These are phyloP conservation scores for Sus cebifrons DNA, from an alignment of 2,797 vertebrate genomes.

Conservation along the genomic window DNA sequence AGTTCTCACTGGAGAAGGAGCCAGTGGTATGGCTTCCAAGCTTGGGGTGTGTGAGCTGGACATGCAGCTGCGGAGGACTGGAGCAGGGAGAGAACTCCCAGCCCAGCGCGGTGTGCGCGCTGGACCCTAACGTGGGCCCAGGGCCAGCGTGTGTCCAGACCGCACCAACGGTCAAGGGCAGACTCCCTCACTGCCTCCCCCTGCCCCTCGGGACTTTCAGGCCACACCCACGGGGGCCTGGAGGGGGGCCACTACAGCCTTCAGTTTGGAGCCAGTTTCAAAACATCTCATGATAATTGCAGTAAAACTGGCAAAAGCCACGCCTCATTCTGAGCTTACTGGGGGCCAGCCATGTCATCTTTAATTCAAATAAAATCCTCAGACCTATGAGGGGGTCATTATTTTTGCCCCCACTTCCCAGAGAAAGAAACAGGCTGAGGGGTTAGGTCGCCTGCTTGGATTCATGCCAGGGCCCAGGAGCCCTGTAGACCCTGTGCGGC, in stretches of 20 bases:
- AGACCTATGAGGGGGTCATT: background rate
- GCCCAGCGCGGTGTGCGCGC: background rate
- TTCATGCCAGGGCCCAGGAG: background rate
- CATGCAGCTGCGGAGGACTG: background rate
- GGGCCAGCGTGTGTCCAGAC: background rate
- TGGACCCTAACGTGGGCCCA: background rate
- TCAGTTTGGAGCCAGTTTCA: background rate
- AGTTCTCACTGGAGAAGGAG: background rate
- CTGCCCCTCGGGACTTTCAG: background rate
- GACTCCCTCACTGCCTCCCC: background rate
- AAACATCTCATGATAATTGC: background rate
- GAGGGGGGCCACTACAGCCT: background rate
- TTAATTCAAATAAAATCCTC: constrained; percentile 52
- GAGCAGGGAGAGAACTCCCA: background rate
- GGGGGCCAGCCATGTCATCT: background rate
- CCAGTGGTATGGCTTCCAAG: background rate
- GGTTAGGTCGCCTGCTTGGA: background rate
- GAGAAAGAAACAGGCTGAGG: constrained; percentile 60
- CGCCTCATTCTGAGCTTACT: background rate
- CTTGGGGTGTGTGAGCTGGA: too few relatives aligned
- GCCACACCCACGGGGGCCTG: background rate
- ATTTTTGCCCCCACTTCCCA: constrained; percentile 14
- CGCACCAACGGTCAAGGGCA: background rate
- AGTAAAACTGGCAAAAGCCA: background rate
- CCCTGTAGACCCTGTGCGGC: background rate